Base-by-base conservation (phyloP, 92 coral and sea anemone genomes). In the Chrysogorgia sp. region DNA sequence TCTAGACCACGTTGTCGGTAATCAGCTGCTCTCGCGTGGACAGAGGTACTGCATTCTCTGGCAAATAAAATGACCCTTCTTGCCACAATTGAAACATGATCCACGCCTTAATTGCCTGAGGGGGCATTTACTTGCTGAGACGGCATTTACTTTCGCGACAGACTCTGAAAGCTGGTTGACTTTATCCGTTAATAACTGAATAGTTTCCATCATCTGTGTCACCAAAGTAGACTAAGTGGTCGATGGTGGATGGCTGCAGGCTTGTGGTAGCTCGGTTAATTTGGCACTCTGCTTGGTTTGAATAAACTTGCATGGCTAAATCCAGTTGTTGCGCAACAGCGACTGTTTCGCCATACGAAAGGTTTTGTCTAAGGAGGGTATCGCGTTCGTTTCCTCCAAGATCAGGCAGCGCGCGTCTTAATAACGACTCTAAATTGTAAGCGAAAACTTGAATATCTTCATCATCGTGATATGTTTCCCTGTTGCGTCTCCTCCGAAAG, bases 391-490 rank as follows among this genome's bases (percentile, higher is more conserved):
- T 34, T 2, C 47, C 24, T 17, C 71, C 71, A 1, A 31, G 71
- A 4, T 22, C 35, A 2, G 71, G 71, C 48, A 64, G 30, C 15
- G 71, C 49, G 4, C 49, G 7, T 32, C 71, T 64, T 32, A 64
- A 24, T 26, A 64, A 34, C 40, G 48, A 31, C 23, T 63, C 43
- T 14, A 63, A 69, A 69, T 69, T n/a, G n/a, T n/a, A n/a, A n/a
- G n/a, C n/a, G n/a, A n/a, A n/a, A n/a, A n/a, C n/a, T n/a, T n/a
- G n/a, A n/a, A n/a, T n/a, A n/a, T n/a, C n/a, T 69, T 58, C 76
- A 69, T 69, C 58, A 69, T 69, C 17, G 60, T 33, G 35, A 69
- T 69, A 69, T 43, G 76, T 30, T 33, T 40, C 12, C 69, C 43
- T 0, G 69, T 63, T 23, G 69, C 43, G 14, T 63, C n/a, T n/a